Percentiles rank a stretch among this genome's conserved stretches.
Evolutionary conservation across 2,797 vertebrate genomes (phyloP).

Genomic region (Pipistrellus pygmaeus): DNA sequence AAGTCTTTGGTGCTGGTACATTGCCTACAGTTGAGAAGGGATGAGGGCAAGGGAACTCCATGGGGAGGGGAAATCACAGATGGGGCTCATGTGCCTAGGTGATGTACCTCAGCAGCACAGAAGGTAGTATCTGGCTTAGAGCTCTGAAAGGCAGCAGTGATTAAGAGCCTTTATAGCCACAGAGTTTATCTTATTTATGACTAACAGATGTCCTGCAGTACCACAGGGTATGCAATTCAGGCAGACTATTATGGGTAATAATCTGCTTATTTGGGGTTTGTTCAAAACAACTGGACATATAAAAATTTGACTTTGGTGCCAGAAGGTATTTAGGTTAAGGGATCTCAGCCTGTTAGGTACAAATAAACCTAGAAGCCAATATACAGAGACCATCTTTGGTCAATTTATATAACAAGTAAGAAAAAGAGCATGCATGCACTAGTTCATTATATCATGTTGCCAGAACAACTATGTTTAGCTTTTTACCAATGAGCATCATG

Average conservation of each 20-base stretch:
- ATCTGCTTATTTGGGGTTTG: constrained; percentile 19
- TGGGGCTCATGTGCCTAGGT: neutral
- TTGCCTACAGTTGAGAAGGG: neutral
- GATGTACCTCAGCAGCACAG: constrained; percentile 11
- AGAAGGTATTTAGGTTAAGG: constrained; percentile 26
- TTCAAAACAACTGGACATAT: constrained; percentile 30
- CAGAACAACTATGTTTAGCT: constrained; percentile 13
- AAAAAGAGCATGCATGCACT: neutral
- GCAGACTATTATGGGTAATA: constrained; percentile 15
- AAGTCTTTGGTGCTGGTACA: neutral
- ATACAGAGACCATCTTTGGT: neutral
- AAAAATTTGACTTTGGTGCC: constrained; percentile 56
- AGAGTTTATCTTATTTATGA: constrained; percentile 60
- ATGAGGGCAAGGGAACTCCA: neutral
- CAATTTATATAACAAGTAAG: constrained; percentile 35
- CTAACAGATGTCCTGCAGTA: constrained; percentile 58
- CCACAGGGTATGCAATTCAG: constrained; percentile 29
- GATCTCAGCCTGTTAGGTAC: neutral
- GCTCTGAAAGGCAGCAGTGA: neutral
- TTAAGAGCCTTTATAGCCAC: neutral
- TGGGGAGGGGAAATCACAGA: neutral
- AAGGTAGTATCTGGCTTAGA: neutral
- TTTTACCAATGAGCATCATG: constrained; percentile 12
- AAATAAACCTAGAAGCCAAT: constrained; percentile 15
- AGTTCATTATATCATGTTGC: constrained; percentile 11